These are phyloP conservation scores for Macrostomum lignano DNA, from an alignment of 1,140 invertebrate genomes.

Conservation along the genomic window DNA sequence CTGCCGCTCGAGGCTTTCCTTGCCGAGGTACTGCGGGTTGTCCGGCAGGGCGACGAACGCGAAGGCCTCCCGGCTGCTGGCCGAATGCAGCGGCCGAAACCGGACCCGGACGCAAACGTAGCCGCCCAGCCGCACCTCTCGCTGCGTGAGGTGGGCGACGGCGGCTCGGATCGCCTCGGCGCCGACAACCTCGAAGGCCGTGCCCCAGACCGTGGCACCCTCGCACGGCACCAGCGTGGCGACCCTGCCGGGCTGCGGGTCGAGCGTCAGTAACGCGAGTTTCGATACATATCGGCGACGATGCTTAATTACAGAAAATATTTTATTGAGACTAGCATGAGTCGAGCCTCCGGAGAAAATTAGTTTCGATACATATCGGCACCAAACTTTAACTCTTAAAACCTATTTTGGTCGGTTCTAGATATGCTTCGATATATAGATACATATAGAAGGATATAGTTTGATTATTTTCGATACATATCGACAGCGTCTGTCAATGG, in stretches of 20 bases:
- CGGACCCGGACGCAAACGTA: constrained; percentile 7
- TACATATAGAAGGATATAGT: too few species aligned
- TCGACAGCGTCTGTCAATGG: too few species aligned
- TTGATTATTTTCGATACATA: too few species aligned
- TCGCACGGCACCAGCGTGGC: constrained; percentile 46
- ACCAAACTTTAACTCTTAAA: too few species aligned
- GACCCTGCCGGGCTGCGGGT: constrained; percentile 47
- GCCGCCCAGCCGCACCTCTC: constrained; percentile 41
- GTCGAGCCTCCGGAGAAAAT: too few species aligned
- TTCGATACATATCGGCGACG: too few species aligned
- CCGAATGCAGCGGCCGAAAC: constrained; percentile 12
- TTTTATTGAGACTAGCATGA: too few species aligned
- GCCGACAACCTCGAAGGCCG: constrained; percentile 51
- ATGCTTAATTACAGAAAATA: too few species aligned
- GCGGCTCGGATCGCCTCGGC: constrained; percentile 39
- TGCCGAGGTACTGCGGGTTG: constrained; percentile 39
- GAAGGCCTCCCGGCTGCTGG: constrained; percentile 24
- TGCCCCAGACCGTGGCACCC: constrained; percentile 47
- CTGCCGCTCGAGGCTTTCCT: constrained; percentile 32
- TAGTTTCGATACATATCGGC: too few species aligned
- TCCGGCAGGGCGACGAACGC: constrained; percentile 50
- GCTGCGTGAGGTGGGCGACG: constrained; percentile 46
- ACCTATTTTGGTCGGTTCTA: too few species aligned
- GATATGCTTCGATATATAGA: too few species aligned
- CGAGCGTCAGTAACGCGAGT: too few species aligned